Evolutionary conservation across 2,797 vertebrate genomes (phyloP).

Genomic region (Percopsis omiscomaycus): DNA sequence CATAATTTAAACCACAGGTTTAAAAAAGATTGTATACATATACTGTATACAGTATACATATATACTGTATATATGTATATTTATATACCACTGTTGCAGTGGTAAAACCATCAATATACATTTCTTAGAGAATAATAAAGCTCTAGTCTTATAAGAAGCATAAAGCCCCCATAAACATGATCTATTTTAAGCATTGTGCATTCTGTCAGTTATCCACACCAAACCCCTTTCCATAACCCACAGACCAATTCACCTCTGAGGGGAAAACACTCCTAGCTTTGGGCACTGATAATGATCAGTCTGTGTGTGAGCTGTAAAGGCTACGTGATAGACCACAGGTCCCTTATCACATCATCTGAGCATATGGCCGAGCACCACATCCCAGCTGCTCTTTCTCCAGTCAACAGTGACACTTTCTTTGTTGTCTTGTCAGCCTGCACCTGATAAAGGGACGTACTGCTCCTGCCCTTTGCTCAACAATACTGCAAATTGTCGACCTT

Average conservation of each 20-base stretch:
- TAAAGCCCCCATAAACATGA: too few species aligned
- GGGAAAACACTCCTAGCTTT: slow-evolving; percentile 8
- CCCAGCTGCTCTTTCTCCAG: slow-evolving; percentile 51
- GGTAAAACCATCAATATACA: too few species aligned
- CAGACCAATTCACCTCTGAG: not conserved
- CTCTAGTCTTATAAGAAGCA: too few species aligned
- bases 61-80: too few species aligned
- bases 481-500: too few species aligned
- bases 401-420: slow-evolving; percentile 5
- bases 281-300: not conserved
- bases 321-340: slow-evolving; percentile 56
- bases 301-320: not conserved
- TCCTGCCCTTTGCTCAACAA: not conserved
- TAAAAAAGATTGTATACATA: too few species aligned
- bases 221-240: slow-evolving; percentile 35
- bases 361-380: slow-evolving; percentile 44
- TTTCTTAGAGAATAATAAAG: too few species aligned
- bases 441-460: not conserved
- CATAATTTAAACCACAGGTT: too few species aligned
- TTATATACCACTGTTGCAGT: too few species aligned
- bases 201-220: too few species aligned
- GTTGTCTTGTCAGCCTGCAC: slow-evolving; percentile 4
- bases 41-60: too few species aligned
- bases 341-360: slow-evolving; percentile 62
- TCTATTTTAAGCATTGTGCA: too few species aligned